phyloP scores from a whole-genome alignment of 2,113 vertebrate genomes.

The Thamnophis sirtalis region DNA sequence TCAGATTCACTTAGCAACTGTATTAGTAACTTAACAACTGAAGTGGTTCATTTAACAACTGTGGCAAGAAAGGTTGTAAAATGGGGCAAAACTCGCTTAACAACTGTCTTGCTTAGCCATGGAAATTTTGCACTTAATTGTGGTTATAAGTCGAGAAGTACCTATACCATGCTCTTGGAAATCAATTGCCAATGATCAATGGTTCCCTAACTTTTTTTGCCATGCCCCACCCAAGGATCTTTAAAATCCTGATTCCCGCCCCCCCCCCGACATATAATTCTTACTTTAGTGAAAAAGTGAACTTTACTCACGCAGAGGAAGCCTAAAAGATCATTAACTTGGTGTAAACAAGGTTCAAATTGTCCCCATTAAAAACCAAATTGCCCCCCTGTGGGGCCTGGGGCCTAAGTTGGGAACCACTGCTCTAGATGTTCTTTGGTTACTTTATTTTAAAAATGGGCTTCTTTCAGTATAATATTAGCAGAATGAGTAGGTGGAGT shows the following conservation, averaged over 20 bases:
- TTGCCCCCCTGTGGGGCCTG: too few relatives aligned
- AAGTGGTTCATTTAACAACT: neutral
- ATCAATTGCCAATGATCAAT: neutral
- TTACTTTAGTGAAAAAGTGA: too few relatives aligned
- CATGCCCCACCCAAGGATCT: too few relatives aligned
- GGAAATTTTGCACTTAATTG: neutral
- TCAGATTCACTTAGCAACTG: neutral
- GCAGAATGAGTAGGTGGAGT: neutral
- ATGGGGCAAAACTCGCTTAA: neutral
- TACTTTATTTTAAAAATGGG: neutral
- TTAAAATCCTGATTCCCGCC: too few relatives aligned
- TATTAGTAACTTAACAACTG: neutral
- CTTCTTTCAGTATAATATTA: conserved; percentile 8
- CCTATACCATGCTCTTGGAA: neutral
- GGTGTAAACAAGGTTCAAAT: too few relatives aligned
- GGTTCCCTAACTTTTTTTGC: too few relatives aligned
- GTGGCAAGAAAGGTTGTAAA: neutral
- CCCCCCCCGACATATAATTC: too few relatives aligned
- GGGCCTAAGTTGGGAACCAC: too few relatives aligned
- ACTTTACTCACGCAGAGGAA: too few relatives aligned
- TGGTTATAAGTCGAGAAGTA: neutral
- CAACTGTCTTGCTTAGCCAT: neutral
- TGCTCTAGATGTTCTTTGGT: neutral
- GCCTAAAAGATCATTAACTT: too few relatives aligned
- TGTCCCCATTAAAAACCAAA: too few relatives aligned